Percentiles rank a stretch among this genome's conserved stretches.
Conservation (phyloP, 2,113 vertebrate species). For the Boulengeromyrus knoepffleri region DNA sequence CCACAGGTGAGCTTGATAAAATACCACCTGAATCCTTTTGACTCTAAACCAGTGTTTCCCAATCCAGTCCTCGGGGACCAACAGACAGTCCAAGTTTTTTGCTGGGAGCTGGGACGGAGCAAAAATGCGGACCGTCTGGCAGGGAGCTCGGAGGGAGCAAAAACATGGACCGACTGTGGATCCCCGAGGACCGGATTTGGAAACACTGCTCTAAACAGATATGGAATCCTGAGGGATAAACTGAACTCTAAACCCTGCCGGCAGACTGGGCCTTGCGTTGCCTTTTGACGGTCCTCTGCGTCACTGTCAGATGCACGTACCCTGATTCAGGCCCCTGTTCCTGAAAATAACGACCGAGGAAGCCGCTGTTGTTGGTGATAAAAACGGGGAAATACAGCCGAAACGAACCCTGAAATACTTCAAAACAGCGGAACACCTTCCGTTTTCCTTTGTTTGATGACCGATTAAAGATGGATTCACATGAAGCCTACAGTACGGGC, state of each 20-base stretch:
- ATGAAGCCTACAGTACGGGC: not conserved
- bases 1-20: conserved; percentile 57
- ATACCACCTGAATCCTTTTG: conserved; percentile 6
- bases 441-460: not conserved
- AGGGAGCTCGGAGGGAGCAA: not conserved
- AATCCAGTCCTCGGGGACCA: not conserved
- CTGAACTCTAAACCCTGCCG: not conserved
- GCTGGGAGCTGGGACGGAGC: not conserved
- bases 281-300: not conserved
- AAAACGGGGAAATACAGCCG: not conserved
- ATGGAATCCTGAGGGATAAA: conserved; percentile 32
- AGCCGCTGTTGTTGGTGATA: not conserved
- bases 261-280: not conserved
- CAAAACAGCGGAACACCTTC: not conserved
- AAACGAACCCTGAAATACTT: not conserved
- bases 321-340: not conserved
- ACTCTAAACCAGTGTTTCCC: conserved; percentile 28
- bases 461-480: not conserved
- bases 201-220: conserved; percentile 45
- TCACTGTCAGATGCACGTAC: not conserved
- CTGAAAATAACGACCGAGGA: not conserved
- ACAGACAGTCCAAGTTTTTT: not conserved
- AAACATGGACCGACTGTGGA: not conserved
- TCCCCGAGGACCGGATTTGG: not conserved
- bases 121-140: not conserved